Base-by-base conservation (phyloP, 2,113 vertebrate genomes). In the Apeltes quadracus region DNA sequence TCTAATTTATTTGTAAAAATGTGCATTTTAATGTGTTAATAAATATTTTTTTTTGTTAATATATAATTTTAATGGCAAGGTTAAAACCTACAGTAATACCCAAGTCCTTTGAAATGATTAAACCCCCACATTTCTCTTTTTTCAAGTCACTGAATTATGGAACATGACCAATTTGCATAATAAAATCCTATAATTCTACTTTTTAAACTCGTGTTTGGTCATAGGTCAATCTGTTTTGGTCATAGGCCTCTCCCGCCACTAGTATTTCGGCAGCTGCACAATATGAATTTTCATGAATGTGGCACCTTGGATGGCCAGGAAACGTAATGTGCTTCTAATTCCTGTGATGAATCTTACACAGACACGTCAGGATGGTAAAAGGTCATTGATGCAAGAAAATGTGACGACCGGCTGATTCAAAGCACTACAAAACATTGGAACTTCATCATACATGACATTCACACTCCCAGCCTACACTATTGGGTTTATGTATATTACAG, bases 331-430 rank as follows among this genome's bases (percentile, higher is more conserved):
- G 61, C 48, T 22, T 70, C 63, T 69, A 57, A 72, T 44, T 32
- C 67, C 7, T 16, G 51, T 73, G 79, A 22, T 46, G 71, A 73
- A 82, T 75, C 78, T 86, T 69, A 75, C 77, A 79, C 75, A 32
- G 8, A 51, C 9, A 12, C 61, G 72, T 22, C 16, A 3, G n/a
- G 46, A 57, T 58, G 43, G 71, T 39, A 41, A 72, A 63, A 63
- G 59, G 44, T 69, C 44, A 71, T 23, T 34, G 69, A 55, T 64
- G 58, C 55, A 48, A 14, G 7, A 12, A 69, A 75, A 64, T 78
- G 27, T 53, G 41, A 50, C 4, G 2, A 55, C 48, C n/a, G 18
- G 41, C 69, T 65, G 18, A 18, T 51, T 55, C 13, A 61, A 18
- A 69, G 23, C 22, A 27, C 41, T 32, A 23, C 53, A 55, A 65